Evolutionary conservation across 2,797 vertebrate species (phyloP).

Genomic region (Melanotaenia pygmaea): DNA sequence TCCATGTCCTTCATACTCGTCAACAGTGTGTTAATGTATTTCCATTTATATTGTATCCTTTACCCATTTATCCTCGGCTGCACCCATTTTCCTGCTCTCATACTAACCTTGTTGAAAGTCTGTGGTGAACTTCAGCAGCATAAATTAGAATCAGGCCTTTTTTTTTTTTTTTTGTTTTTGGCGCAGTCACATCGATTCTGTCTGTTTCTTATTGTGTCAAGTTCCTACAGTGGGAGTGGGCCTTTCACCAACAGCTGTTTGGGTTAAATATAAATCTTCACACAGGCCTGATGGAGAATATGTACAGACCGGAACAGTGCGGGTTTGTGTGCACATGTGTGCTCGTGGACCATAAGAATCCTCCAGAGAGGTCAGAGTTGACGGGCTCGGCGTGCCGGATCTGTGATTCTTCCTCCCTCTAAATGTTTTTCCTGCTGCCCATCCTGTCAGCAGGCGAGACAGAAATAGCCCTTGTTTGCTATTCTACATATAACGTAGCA

Average conservation of each 20-base stretch:
- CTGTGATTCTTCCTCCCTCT: constrained; percentile 80
- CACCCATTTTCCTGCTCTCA: constrained; percentile 15
- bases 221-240: constrained; percentile 75
- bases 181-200: constrained; percentile 26
- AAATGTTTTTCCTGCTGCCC: constrained; percentile 76
- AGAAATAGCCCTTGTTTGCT: constrained; percentile 65
- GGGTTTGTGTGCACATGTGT: constrained; percentile 40
- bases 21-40: constrained; percentile 7
- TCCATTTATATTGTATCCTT: constrained; percentile 7
- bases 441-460: constrained; percentile 74
- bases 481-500: constrained; percentile 14
- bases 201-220: constrained; percentile 66
- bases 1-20: constrained; percentile 18
- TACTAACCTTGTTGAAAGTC: constrained; percentile 14
- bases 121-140: background rate
- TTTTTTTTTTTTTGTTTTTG: constrained; percentile 18
- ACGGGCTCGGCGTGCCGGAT: constrained; percentile 59
- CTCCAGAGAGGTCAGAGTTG: constrained; percentile 67
- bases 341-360: constrained; percentile 36
- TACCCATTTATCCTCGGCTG: constrained; percentile 13
- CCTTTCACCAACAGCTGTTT: constrained; percentile 80
- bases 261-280: constrained; percentile 81
- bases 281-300: constrained; percentile 40
- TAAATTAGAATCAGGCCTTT: background rate
- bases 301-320: constrained; percentile 39